Base-by-base conservation (phyloP, 1,140 invertebrate genomes). In the Bombus balteatus region DNA sequence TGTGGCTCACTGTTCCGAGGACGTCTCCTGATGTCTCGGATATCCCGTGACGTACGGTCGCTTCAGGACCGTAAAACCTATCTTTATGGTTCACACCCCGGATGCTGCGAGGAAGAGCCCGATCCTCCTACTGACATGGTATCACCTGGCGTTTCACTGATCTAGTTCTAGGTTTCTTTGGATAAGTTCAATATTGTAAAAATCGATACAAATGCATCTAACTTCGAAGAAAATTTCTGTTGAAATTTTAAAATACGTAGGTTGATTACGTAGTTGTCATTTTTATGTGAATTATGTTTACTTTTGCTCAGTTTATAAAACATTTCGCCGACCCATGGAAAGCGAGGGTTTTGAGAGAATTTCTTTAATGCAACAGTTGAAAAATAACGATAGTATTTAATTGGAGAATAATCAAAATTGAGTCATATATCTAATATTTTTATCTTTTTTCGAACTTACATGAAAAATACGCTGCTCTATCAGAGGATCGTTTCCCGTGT, bases 1-100 rank as follows among this genome's bases (percentile, higher is more conserved):
- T 34, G 39, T 53, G 39, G 15, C 39, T 43, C 13, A 37, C 25
- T 62, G 39, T n/a, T 41, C 15, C 25, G 12, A 75, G 73, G 59
- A 84, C 34, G 25, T 66, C 68, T 39, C 18, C 9, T 12, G 57
- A 62, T 28, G 76, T 80, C 83, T 82, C 70, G 70, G 81, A 85
- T 62, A 37, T 74, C 66, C 62, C 25, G n/a, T 88, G 76, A 78
- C 47, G 47, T 85, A 77, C 74, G 53, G 77, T 80, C 72, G 71
- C 86, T 32, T 1, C 32, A 73, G 81, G 73, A 78, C 79, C 82
- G 74, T 91, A 91, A 91, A 91, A 86, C 70, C 87, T 90, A 87
- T 87, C 88, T 90, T 89, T 88, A 88, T 82, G 73, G 65, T 85
- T 89, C 62, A 81, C 76, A 85, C 81, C 65, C 78, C 28, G 84